Percentiles rank a stretch among this genome's conserved stretches.
Conservation (phyloP, 1,140 invertebrate genomes). For the Euborellia annulipes region DNA sequence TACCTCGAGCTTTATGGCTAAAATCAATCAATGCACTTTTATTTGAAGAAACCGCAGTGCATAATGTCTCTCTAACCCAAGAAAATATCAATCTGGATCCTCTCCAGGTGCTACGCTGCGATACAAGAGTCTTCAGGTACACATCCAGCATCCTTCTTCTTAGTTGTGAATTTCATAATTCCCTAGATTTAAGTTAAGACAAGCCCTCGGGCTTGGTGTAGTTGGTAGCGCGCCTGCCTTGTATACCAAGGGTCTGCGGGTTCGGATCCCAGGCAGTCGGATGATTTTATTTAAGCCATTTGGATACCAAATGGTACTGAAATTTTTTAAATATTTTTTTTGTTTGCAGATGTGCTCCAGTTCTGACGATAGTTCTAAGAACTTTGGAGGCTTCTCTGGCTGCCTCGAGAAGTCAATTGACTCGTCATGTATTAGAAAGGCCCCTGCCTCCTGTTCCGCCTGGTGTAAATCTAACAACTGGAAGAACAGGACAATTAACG, state of each 20-base stretch:
- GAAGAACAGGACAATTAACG: conserved; percentile 40
- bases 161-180: no score
- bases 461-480: conserved; percentile 7
- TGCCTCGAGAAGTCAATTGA: conserved; percentile 76
- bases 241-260: no score
- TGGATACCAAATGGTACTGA: no score
- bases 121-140: conserved; percentile 62
- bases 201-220: no score
- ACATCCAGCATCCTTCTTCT: no score
- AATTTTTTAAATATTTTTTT: no score
- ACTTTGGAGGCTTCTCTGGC: conserved; percentile 82
- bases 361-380: conserved; percentile 73
- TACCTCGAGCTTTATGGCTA: conserved; percentile 80
- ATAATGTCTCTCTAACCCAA: conserved; percentile 41
- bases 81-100: conserved; percentile 81
- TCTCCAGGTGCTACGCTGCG: conserved; percentile 80
- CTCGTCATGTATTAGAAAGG: conserved; percentile 64
- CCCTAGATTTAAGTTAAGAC: no score
- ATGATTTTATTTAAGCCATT: no score
- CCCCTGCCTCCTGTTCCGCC: conserved; percentile 34
- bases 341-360: conserved; percentile 77
- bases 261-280: no score
- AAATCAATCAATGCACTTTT: conserved; percentile 77
- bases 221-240: no score
- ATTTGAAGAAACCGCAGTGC: conserved; percentile 30